Evolutionary conservation across 2,888 invertebrate species (phyloP).

Genomic region (Cephus sareptanus): DNA sequence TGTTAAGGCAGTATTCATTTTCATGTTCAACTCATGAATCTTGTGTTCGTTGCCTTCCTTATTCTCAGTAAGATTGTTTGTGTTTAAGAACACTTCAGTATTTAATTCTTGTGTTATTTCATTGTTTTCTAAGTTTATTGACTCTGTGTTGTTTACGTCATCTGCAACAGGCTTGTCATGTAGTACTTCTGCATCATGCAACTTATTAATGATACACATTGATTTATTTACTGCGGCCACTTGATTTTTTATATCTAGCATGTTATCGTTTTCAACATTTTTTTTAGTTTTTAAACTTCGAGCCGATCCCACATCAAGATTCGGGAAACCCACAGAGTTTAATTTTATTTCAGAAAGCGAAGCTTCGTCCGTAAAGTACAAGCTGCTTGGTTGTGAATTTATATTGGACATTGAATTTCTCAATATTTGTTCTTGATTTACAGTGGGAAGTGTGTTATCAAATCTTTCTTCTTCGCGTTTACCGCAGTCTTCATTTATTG

Average conservation of each 20-base stretch:
- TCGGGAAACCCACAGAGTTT: neutral
- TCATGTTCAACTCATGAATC: neutral
- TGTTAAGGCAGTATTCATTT: neutral
- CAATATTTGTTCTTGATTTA: neutral
- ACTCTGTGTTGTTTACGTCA: neutral
- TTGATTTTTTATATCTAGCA: neutral
- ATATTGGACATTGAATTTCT: constrained; percentile 29
- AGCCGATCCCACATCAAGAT: neutral
- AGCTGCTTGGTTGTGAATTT: constrained; percentile 33
- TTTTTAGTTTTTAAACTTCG: neutral
- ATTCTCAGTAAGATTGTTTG: neutral
- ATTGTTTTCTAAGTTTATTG: neutral
- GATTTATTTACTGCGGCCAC: neutral
- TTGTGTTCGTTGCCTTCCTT: neutral
- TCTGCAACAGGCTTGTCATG: neutral
- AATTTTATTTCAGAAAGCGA: constrained; percentile 26
- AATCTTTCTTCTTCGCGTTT: neutral
- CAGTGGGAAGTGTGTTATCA: neutral
- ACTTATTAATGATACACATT: neutral
- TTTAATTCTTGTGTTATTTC: neutral
- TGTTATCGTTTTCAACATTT: neutral
- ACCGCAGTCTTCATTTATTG: neutral
- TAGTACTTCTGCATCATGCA: neutral
- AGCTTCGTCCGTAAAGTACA: constrained; percentile 37
- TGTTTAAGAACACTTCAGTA: neutral